Conservation (phyloP, 2,888 invertebrate genomes). For the Sclerodermus sp. region DNA sequence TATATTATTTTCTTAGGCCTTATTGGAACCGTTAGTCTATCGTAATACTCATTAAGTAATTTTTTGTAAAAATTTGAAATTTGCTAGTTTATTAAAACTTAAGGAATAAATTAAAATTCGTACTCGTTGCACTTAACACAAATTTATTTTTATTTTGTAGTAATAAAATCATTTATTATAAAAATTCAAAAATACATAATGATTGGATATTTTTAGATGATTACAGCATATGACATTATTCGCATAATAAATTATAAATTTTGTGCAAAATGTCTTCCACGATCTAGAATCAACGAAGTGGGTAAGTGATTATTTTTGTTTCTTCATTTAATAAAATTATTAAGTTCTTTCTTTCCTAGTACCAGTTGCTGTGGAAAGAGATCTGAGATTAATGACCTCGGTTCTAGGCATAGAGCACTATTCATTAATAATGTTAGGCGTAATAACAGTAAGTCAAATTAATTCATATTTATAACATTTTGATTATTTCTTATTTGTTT, state of each 20-base stretch:
- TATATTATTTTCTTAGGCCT: conserved; percentile 51
- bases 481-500: background rate
- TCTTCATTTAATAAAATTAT: background rate
- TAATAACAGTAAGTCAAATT: conserved; percentile 41
- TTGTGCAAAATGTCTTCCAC: conserved; percentile 24
- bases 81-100: too few species aligned
- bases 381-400: conserved; percentile 52
- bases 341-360: conserved; percentile 24
- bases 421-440: conserved; percentile 50
- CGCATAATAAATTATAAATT: conserved; percentile 43
- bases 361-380: conserved; percentile 45
- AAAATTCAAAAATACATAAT: background rate
- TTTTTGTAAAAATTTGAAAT: too few species aligned
- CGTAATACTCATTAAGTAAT: conserved; percentile 24
- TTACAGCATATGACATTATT: conserved; percentile 47
- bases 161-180: too few species aligned
- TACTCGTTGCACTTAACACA: too few species aligned
- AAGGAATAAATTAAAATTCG: too few species aligned
- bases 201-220: conserved; percentile 31
- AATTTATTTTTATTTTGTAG: too few species aligned
- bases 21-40: conserved; percentile 53
- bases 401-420: conserved; percentile 55
- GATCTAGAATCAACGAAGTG: conserved; percentile 20
- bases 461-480: too few species aligned
- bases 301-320: conserved; percentile 25